Evolutionary conservation across 2,888 invertebrate species (phyloP), one percentile per base, ranked within the genome.

Genomic region (Pristionchus fissidentatus): DNA sequence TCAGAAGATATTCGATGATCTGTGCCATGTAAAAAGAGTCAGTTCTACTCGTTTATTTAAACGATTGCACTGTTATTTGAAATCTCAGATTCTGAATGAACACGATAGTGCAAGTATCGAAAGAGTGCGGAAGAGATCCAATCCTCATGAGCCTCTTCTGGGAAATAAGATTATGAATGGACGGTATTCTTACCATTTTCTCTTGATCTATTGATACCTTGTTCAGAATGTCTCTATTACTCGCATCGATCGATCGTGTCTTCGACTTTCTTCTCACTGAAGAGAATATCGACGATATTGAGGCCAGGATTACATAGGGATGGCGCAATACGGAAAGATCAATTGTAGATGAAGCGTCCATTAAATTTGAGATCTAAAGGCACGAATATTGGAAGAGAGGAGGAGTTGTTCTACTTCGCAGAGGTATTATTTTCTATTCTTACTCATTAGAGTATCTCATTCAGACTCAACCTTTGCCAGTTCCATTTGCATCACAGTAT

Each of bases 91-190:
- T 19, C n/a, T 62, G 35, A 62, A 62, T 62, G 15, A 32, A 13
- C 35, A 62, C 35, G 26, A 13, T 32, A 62, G 62, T 35, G 32
- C 29, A 35, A 35, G 35, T 62, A 62, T 62, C 1, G 62, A 62
- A 35, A 62, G 35, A 32, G 73, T 73, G 32, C 13, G 73, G n/a
- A 19, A 15, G 32, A 38, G 73, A 73, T 15, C 73, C n/a, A 73
- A 73, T 73, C 73, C 73, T 22, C 73, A 73, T 43, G 73, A 73
- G 41, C 43, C 73, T 73, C 73, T 73, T 38, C 62, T 62, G 15
- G 35, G 35, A 35, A 62, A 62, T 15, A 62, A 62, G 26, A 19
- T 15, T 35, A 62, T 62, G 73, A 43, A 41, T 1, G 73, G 73
- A 38, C 38, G 38, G 38, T 38, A 7, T 4, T 43, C 41, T 38